These are phyloP conservation scores for Heliothis subflexa DNA, from an alignment of 1,140 invertebrate species.

Conservation along the genomic window DNA sequence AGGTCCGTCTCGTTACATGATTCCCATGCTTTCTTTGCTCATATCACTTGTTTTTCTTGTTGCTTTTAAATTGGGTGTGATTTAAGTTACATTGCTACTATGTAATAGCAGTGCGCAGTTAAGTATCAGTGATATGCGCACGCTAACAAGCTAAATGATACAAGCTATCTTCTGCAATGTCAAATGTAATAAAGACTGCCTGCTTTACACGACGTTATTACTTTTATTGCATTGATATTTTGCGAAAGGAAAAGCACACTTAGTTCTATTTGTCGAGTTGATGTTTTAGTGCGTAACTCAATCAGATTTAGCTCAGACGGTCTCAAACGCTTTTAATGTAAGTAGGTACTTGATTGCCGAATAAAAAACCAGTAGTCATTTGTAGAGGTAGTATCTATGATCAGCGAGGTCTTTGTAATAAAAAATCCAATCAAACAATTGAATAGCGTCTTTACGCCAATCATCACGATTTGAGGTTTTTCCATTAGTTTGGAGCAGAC, in stretches of 20 bases:
- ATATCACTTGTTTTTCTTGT: constrained; percentile 55
- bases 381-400: constrained; percentile 34
- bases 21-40: constrained; percentile 76
- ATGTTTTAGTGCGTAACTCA: not conserved
- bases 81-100: constrained; percentile 54
- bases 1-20: constrained; percentile 75
- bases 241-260: constrained; percentile 12
- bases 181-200: constrained; percentile 46
- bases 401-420: constrained; percentile 28
- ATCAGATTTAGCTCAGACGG: not conserved
- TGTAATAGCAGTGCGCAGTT: constrained; percentile 44
- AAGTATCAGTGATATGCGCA: constrained; percentile 42
- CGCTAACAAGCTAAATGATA: constrained; percentile 48
- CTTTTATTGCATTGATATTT: constrained; percentile 24
- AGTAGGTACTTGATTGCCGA: not conserved
- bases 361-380: constrained; percentile 27
- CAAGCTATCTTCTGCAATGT: constrained; percentile 44
- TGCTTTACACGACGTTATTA: constrained; percentile 39
- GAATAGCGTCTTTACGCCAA: constrained; percentile 43
- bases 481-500: constrained; percentile 13
- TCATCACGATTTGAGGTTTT: constrained; percentile 50
- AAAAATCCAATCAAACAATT: constrained; percentile 46
- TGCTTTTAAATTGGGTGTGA: constrained; percentile 61
- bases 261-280: not conserved
- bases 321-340: not conserved